Base-by-base conservation (phyloP, 2,888 invertebrate genomes). In the Pardosa pseudoannulata region DNA sequence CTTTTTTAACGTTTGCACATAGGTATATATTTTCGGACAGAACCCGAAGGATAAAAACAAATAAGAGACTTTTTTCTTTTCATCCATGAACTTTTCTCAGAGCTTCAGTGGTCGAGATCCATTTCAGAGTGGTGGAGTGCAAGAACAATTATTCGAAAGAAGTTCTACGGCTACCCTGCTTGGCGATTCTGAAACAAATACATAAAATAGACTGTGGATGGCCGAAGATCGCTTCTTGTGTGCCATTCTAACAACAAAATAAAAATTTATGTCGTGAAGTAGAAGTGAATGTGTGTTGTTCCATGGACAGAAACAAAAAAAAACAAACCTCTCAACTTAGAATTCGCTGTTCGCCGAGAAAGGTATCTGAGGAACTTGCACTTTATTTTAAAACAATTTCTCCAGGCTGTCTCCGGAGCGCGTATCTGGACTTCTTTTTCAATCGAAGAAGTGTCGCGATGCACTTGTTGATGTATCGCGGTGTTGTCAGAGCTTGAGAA, bases 401-500 rank as follows among this genome's bases (percentile, higher is more conserved):
- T 46, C 41, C 41, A 46, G 41, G 41, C 41, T 46, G 41, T 46
- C 16, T 23, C 23, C 56, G 56, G 11, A 23, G 13, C 31, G 29
- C 16, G 31, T 9, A 29, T 65, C 29, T 29, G 65, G 31, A 65
- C 65, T 65, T 29, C 65, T 65, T 1, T 31, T 11, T 29, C 7
- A 16, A 50, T 50, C n/a, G 16, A n/a, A 62, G 62, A 62, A 62
- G 62, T 46, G 56, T 56, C 56, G 56, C 23, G 56, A 11, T 11
- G 56, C 23, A 1, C 5, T n/a, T n/a, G n/a, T n/a, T 46, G 56
- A 28, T 13, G 16, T 9, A 31, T 72, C 65, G 67, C 73, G 79
- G 56, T 56, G 56, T 56, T 39, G 32, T 41, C 19, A 41, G 80
- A 82, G 82, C 82, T 82, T 82, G 75, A 82, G 71, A 29, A 75